Evolutionary conservation across 2,888 invertebrate species (phyloP), one percentile per base, ranked within the genome.

Genomic region (Nematopogon swammerdamellus): DNA sequence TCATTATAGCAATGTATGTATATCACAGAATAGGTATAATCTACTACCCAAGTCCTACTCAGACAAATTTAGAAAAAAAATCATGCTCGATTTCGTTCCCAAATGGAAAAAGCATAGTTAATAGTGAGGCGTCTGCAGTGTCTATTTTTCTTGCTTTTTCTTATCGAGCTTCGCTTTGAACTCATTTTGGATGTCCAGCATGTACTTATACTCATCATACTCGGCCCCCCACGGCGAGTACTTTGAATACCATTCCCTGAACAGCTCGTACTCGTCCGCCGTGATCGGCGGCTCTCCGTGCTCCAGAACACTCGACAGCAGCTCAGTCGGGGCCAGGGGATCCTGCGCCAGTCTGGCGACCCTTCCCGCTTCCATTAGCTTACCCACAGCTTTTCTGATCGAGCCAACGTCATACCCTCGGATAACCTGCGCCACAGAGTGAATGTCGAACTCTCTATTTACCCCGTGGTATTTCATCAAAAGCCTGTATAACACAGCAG

Each of bases 391-490:
- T 45, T 71, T 62, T 54, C 58, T 72, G 18, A 86, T 74, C 3
- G 71, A 63, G 11, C 77, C 65, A 18, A 85, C 61, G 16, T 84
- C 81, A 57, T 82, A 83, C 1, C 83, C 82, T 47, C 72, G 59
- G 6, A 85, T 67, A 25, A 76, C 62, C 58, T 76, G 82, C 1
- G 86, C 82, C 36, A 85, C 58, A 49, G 80, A 70, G 19, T 85
- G 83, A 1, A 85, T 67, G 55, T 86, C 75, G 56, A 87, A 80
- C 49, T 83, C 73, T 29, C 86, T 72, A 55, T 82, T 68, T 1
- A 88, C 63, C 0, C 76, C 81, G 47, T 84, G 84, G 60, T 81
- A 85, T 49, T 77, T 70, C 83, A 84, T 85, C 44, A 87, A 58
- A 46, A 81, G 59, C 53, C 81, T 68, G 19, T 77, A 71, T 61